A percentile compares a stretch with the other conserved stretches of the same genome.
phyloP scores from a whole-genome alignment of 2,797 vertebrate genomes.

The Antrozous pallidus region DNA sequence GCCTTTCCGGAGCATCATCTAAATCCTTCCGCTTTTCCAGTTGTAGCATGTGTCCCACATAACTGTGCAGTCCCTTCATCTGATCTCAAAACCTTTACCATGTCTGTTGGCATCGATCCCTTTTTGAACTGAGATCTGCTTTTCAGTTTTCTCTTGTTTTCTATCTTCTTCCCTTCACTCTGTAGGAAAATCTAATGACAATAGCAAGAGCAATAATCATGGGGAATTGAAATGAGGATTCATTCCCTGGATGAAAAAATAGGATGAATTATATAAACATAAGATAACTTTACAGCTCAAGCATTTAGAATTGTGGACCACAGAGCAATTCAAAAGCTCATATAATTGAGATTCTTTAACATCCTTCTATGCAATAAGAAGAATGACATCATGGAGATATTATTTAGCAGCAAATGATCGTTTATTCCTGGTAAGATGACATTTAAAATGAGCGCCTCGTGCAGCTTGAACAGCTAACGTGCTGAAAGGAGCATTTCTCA shows the following conservation, averaged over 20 bases:
- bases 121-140: not conserved
- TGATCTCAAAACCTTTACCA: not conserved
- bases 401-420: not conserved
- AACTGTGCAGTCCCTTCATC: not conserved
- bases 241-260: not conserved
- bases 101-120: not conserved
- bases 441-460: not conserved
- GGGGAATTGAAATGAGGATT: not conserved
- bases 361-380: not conserved
- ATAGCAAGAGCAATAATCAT: not conserved
- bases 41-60: rapidly evolving
- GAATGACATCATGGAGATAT: not conserved
- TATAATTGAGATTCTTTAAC: not conserved
- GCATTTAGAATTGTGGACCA: not conserved
- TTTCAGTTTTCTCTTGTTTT: not conserved
- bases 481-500: constrained; percentile 2
- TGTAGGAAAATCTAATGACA: not conserved
- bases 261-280: not conserved
- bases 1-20: not conserved
- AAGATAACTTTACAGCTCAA: not conserved
- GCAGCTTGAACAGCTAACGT: not conserved
- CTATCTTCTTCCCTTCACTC: not conserved
- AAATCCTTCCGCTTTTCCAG: not conserved
- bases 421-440: constrained; percentile 3
- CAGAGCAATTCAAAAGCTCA: not conserved